Evolutionary conservation across 2,113 vertebrate genomes (phyloP), one percentile per base, ranked within the genome.

Genomic region (Hippocampus mohnikei): DNA sequence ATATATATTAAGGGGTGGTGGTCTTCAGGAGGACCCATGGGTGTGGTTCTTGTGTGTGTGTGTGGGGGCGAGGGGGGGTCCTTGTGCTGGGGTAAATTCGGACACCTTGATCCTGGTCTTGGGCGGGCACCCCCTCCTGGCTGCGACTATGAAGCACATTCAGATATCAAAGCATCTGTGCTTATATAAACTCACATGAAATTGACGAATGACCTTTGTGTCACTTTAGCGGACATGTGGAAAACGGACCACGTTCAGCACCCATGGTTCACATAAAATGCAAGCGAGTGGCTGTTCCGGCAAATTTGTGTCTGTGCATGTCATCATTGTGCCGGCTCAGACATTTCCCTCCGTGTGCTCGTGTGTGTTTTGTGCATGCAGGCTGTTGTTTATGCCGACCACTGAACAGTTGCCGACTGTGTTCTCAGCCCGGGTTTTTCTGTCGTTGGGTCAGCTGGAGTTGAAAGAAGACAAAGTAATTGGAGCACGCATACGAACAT

Each of bases 161-260:
- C 63, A 66, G 40, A 25, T 44, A 63, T 50, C 50, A 64, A 16
- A 27, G 33, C 42, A 63, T 73, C n/a, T 81, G 78, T 65, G 62
- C 69, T 88, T 88, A 79, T 69, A 67, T 84, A 88, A 84, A 67
- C 74, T 74, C 76, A 29, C 72, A 74, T 84, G 75, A 80, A 73
- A 77, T 71, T 56, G 12, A 67, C 66, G 10, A 56, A 72, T 72
- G 76, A 85, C 83, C 80, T 86, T 72, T 72, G 53, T 71, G 41
- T 87, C 82, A 86, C 84, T 78, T 84, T 76, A 80, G 65, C 20
- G 72, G 82, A 65, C 77, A 52, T 18, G 72, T 75, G 66, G 72
- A 75, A 52, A 69, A 65, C 33, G 41, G 23, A 9, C n/a, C 3
- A 27, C 13, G 16, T 60, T 23, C 13, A 9, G 66, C 50, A 29